phyloP scores from a whole-genome alignment of 2,888 invertebrate genomes.

The Hyposoter didymator region DNA sequence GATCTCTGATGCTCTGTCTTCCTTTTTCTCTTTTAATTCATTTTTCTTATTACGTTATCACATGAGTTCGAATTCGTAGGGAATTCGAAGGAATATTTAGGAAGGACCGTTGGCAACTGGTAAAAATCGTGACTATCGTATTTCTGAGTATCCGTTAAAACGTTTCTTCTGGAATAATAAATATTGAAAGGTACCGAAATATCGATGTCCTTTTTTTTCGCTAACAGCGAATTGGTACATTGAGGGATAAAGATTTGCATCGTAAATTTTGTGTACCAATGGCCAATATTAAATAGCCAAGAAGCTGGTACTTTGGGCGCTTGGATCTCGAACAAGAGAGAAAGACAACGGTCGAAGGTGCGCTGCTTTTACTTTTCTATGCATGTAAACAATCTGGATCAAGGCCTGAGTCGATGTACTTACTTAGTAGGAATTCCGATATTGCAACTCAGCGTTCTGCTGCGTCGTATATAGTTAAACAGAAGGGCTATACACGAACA shows the following conservation, averaged over 20 bases:
- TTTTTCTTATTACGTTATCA: neutral
- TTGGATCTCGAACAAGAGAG: slow-evolving; percentile 25
- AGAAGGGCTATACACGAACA: slow-evolving; percentile 3
- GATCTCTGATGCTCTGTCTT: neutral
- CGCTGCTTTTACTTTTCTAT: slow-evolving; percentile 57
- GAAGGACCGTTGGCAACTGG: no score
- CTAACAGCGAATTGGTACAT: neutral
- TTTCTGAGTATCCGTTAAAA: neutral
- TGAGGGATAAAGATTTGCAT: neutral
- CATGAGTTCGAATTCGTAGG: no score
- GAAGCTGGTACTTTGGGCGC: slow-evolving; percentile 10
- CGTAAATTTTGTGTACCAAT: slow-evolving; percentile 1
- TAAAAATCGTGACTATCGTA: neutral
- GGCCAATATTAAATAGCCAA: slow-evolving; percentile 23
- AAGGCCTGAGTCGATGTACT: slow-evolving; percentile 78
- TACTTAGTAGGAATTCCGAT: slow-evolving; percentile 77
- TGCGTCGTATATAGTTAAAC: slow-evolving; percentile 60
- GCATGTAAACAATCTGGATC: slow-evolving; percentile 76
- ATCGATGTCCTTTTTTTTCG: neutral
- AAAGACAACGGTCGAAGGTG: slow-evolving; percentile 49
- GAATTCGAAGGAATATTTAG: no score
- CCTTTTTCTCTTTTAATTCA: neutral
- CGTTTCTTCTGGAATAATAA: neutral
- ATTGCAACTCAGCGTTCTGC: slow-evolving; percentile 78
- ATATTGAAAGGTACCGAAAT: no score